These are phyloP conservation scores for Dicentrarchus labrax DNA, from an alignment of 2,113 vertebrate species.

Conservation along the genomic window DNA sequence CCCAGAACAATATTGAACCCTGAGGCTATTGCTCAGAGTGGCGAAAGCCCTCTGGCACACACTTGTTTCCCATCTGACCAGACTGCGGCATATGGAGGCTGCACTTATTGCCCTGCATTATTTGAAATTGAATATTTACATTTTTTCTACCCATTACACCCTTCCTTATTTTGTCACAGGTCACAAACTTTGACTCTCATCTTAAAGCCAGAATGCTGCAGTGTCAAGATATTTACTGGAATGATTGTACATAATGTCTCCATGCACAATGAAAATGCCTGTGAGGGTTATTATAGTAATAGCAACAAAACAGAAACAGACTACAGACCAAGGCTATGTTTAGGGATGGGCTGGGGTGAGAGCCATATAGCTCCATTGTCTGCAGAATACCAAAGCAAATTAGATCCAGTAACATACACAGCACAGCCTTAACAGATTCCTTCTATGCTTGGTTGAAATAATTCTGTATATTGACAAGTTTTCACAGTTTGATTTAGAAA, in stretches of 20 bases:
- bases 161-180: slow-evolving; percentile 59
- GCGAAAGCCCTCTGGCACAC: slow-evolving; percentile 39
- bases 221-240: slow-evolving; percentile 59
- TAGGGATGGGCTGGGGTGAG: slow-evolving; percentile 50
- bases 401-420: slow-evolving; percentile 34
- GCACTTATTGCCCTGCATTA: slow-evolving; percentile 33
- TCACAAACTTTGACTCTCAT: slow-evolving; percentile 59
- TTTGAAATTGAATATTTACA: slow-evolving; percentile 62
- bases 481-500: not conserved
- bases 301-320: slow-evolving; percentile 66
- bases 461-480: slow-evolving; percentile 3
- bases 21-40: slow-evolving; percentile 41
- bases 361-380: slow-evolving; percentile 40
- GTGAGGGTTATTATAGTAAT: slow-evolving; percentile 63
- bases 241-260: slow-evolving; percentile 48
- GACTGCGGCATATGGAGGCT: slow-evolving; percentile 24
- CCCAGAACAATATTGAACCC: slow-evolving; percentile 29
- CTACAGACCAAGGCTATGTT: slow-evolving; percentile 61
- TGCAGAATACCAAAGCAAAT: slow-evolving; percentile 48
- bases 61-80: slow-evolving; percentile 51
- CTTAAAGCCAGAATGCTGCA: slow-evolving; percentile 49
- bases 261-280: slow-evolving; percentile 48
- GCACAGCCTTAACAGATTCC: slow-evolving; percentile 25
- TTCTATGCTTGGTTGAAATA: slow-evolving; percentile 14
- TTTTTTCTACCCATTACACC: slow-evolving; percentile 37